Conservation (phyloP, 2,113 vertebrate species). For the Callocephalon fimbriatum region DNA sequence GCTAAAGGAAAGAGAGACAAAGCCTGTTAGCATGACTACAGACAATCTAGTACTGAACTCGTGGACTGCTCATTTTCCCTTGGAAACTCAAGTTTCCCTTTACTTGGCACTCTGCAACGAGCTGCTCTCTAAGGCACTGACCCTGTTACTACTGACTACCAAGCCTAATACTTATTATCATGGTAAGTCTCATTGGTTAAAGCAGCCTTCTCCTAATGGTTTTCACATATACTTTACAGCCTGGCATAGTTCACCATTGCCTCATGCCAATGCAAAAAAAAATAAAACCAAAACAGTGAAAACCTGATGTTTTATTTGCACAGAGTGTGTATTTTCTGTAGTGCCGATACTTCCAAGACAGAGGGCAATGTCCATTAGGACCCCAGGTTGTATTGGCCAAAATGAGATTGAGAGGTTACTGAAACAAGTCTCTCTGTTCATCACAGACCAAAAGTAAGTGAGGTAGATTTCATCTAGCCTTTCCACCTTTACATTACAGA, state of each 20-base stretch:
- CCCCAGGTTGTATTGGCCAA: background rate
- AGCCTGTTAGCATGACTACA: background rate
- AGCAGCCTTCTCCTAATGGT: background rate
- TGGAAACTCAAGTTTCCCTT: conserved; percentile 14
- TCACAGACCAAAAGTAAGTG: background rate
- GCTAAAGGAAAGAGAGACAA: background rate
- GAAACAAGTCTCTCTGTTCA: background rate
- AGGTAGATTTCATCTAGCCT: background rate
- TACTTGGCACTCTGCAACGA: conserved; percentile 1
- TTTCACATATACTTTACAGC: background rate
- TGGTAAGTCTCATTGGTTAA: background rate
- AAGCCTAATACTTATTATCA: background rate
- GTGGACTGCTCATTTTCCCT: conserved; percentile 22
- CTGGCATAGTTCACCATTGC: background rate
- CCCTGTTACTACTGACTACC: conserved; percentile 32
- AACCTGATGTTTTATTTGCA: background rate
- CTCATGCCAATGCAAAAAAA: background rate
- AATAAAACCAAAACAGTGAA: background rate
- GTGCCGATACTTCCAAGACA: background rate
- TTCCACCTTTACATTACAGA: background rate
- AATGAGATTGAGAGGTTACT: background rate
- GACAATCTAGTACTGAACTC: background rate
- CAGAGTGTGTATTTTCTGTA: background rate
- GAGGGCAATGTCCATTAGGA: background rate
- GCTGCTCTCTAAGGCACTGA: conserved; percentile 7